Evolutionary conservation across 2,797 vertebrate genomes (phyloP), one percentile per base, ranked within the genome.

Genomic region (Fratercula arctica): DNA sequence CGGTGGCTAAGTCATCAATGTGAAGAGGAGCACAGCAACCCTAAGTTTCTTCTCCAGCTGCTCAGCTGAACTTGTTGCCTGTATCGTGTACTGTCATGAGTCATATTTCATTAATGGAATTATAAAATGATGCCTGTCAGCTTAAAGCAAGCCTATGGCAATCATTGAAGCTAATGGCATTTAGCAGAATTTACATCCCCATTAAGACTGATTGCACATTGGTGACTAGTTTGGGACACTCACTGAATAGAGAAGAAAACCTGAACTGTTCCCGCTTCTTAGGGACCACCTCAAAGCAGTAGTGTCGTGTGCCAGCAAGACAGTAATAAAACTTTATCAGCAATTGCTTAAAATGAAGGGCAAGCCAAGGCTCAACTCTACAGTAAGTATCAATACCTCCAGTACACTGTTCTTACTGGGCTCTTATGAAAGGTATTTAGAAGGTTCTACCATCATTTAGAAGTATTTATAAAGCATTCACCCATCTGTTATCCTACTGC

Each of bases 401-500:
- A 79, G 37, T 92, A 54, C 18, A 33, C 13, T 60, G 35, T 67
- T 93, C 84, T 60, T 72, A 80, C 16, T 73, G 68, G 72, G 53
- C 43, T 92, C 51, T 87, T 59, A 85, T 2, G 41, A 80, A 85
- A 93, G 26, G 41, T 83, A 87, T 87, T 95, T 78, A 81, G 80
- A 82, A 85, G 72, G 69, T 77, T 90, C 68, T 72, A 87, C 83
- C 73, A 89, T 59, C 35, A 77, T 74, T 93, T 90, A 79, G 63
- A 89, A 96, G 70, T 93, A 95, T 92, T 96, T 96, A 93, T 88
- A 94, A 94, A 90, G 86, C 68, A 83, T 93, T 87, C 89, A 79
- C 14, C 94, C 94, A 95, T 95, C 95, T 96, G 95, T 92, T 96
- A 94, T 89, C 83, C 82, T 80, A 90, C 88, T 93, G 92, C 77